Base-by-base conservation (phyloP, 2,113 vertebrate genomes). In the Neotragus moschatus region DNA sequence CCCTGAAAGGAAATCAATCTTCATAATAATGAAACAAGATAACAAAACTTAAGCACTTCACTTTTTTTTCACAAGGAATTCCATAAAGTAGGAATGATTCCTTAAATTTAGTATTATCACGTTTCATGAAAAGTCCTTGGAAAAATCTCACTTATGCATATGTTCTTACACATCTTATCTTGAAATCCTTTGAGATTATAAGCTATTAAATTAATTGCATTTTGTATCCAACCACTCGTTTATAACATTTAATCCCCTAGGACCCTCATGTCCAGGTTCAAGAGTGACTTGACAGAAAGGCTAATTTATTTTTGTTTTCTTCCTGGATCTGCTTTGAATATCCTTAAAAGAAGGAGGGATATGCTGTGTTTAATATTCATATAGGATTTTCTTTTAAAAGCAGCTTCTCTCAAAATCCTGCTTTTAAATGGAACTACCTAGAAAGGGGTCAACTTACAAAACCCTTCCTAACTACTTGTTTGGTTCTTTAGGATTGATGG, bases 281-380 rank as follows among this genome's bases (percentile, higher is more conserved):
- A 98, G 92, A 92, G 56, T 82, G 86, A 56, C 60, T 94, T 97
- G 70, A 97, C 61, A 94, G 94, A 96, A 94, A 89, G 61, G 61
- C 58, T 96, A 86, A 96, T 95, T 95, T 96, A 97, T 94, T 96
- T 95, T 96, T 97, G 89, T 93, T 95, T 97, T 96, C 82, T 95
- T 93, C 47, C 47, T 92, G 36, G 17, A 61, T 97, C 95, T 95
- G 56, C 61, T 97, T 95, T 96, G 80, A 96, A 96, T 98, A 95
- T 97, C 95, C 73, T 86, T 98, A 84, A 97, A 91, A 81, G 47
- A 79, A 80, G 47, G 53, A 43, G 49, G 30, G 43, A 89, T 91
- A 91, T 90, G 47, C 33, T 90, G 80, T 97, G 88, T 97, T 98
- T 98, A 97, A 97, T 98, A 97, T 97, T 97, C 89, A 97, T 96